Evolutionary conservation across 2,888 invertebrate genomes (phyloP), one percentile per base, ranked within the genome.

Genomic region (Tortrix viridana): DNA sequence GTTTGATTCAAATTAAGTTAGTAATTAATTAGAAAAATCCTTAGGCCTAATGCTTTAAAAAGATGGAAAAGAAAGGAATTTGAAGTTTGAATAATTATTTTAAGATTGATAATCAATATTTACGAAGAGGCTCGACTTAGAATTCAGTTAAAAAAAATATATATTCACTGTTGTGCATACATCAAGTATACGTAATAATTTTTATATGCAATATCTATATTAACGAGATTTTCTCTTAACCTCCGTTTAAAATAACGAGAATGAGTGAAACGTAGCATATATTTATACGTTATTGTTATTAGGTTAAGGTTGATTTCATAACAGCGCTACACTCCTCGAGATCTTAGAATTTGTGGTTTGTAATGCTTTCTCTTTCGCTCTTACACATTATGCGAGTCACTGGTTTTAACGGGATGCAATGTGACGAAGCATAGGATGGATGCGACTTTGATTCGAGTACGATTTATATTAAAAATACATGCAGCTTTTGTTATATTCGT

Each of bases 101-200:
- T 26, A 26, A 26, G 6, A 26, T 3, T 38, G 5, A 5, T 41
- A n/a, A 6, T 41, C n/a, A 16, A 41, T 41, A 41, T 41, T n/a
- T 5, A 41, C 14, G 16, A 1, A 16, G 16, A 41, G n/a, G n/a
- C 16, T 38, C n/a, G n/a, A 5, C n/a, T 5, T 38, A n/a, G n/a
- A 14, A 38, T 41, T 41, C n/a, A 41, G n/a, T n/a, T 41, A 14
- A n/a, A n/a, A 41, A 9, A 38, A 1, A 16, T n/a, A 41, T 14
- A 16, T 5, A 16, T 16, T 0, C 14, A 41, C 16, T 41, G 16
- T 16, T 41, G 2, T n/a, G 41, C 41, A 23, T 37, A 32, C 46
- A 54, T 44, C 46, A 46, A 19, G 56, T 56, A 56, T 56, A 47
- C 56, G 46, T 32, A 23, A 9, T n/a, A 5, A 6, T 19, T 20